Evolutionary conservation across 2,888 invertebrate genomes (phyloP).

Genomic region (Drosophila testacea): DNA sequence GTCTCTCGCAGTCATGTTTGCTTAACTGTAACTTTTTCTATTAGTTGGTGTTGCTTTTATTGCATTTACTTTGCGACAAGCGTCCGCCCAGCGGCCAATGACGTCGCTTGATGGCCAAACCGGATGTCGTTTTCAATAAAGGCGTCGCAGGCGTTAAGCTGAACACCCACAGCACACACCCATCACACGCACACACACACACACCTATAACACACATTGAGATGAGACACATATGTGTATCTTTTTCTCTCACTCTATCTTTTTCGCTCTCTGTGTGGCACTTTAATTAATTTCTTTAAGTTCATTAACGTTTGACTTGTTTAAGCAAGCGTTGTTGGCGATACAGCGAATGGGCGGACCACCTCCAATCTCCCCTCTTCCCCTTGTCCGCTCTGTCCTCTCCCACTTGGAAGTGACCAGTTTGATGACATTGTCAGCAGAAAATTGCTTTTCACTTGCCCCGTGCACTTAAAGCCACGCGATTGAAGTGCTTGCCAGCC

Average conservation of each 20-base stretch:
- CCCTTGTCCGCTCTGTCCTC: background rate
- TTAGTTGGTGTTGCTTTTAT: slow-evolving; percentile 65
- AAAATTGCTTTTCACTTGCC: slow-evolving; percentile 47
- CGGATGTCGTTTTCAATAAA: slow-evolving; percentile 80
- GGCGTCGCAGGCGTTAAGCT: slow-evolving; percentile 72
- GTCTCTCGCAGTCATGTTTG: no score
- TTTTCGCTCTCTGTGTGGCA: slow-evolving; percentile 42
- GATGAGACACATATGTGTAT: slow-evolving; percentile 33
- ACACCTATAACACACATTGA: slow-evolving; percentile 4
- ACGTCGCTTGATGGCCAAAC: slow-evolving; percentile 58
- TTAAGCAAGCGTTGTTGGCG: slow-evolving; percentile 54
- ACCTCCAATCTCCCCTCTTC: background rate
- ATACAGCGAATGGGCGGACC: slow-evolving; percentile 67
- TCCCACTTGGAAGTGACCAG: slow-evolving; percentile 11
- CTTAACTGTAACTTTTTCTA: no score
- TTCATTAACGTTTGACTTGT: slow-evolving; percentile 80
- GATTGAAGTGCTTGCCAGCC: slow-evolving; percentile 3
- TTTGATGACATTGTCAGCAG: slow-evolving; percentile 55
- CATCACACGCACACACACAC: slow-evolving; percentile 13
- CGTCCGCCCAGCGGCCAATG: slow-evolving; percentile 49
- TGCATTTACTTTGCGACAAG: slow-evolving; percentile 68
- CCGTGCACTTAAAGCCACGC: slow-evolving; percentile 24
- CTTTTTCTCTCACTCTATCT: slow-evolving; percentile 13
- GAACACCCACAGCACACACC: slow-evolving; percentile 21
- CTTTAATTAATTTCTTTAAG: slow-evolving; percentile 81